Percentiles rank a stretch among this genome's conserved stretches.
Conservation (phyloP, 2,797 vertebrate species). For the Sebastes cheni region DNA sequence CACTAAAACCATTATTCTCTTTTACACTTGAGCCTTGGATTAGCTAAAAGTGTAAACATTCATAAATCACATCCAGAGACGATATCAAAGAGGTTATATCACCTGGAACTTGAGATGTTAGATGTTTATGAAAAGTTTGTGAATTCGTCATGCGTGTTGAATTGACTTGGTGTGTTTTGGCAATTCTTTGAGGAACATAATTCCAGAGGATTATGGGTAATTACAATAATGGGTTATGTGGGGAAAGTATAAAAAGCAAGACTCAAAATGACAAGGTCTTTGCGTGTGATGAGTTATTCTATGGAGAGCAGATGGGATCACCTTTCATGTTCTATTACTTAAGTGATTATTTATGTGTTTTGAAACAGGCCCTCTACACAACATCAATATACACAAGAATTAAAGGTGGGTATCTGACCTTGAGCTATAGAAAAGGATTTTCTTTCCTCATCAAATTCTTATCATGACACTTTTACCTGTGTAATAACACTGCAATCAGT, state of each 20-base stretch:
- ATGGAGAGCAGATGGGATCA: slow-evolving; percentile 20
- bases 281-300: slow-evolving; percentile 9
- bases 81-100: slow-evolving; percentile 30
- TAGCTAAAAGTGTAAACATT: slow-evolving; percentile 50
- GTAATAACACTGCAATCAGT: slow-evolving; percentile 71
- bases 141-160: slow-evolving; percentile 21
- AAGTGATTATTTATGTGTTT: slow-evolving; percentile 28
- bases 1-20: slow-evolving; percentile 38
- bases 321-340: slow-evolving; percentile 3
- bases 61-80: slow-evolving; percentile 56
- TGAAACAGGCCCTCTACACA: slow-evolving; percentile 67
- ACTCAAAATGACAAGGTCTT: slow-evolving; percentile 13
- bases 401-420: slow-evolving; percentile 56
- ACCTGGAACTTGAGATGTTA: slow-evolving; percentile 48
- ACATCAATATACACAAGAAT: slow-evolving; percentile 56
- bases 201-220: slow-evolving; percentile 49
- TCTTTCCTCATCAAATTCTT: slow-evolving; percentile 36
- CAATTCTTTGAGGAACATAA: slow-evolving; percentile 59
- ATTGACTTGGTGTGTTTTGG: slow-evolving; percentile 64
- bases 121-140: slow-evolving; percentile 33
- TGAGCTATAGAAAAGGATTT: slow-evolving; percentile 44
- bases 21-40: slow-evolving; percentile 45
- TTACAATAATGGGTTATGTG: slow-evolving; percentile 32
- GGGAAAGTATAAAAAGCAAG: slow-evolving; percentile 28
- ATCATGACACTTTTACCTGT: slow-evolving; percentile 50